Evolutionary conservation across 1,140 invertebrate species (phyloP), one percentile per base, ranked within the genome.

Genomic region (Halesus radiatus): DNA sequence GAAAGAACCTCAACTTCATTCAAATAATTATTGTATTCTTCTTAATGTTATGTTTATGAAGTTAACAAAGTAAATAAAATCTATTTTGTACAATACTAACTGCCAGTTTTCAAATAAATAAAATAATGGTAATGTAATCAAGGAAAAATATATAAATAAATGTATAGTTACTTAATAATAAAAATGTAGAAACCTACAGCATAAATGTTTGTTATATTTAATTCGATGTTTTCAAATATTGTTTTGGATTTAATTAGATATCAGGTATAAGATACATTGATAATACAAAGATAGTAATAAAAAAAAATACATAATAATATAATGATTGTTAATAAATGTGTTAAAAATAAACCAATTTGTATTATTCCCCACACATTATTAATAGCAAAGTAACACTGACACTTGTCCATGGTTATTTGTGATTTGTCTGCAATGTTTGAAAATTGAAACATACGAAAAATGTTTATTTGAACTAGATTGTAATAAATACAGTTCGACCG

Each of bases 251-350:
- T 64, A 18, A 20, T 20, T 60, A 64, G 22, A 64, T 64, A 15
- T 26, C 22, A 64, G 16, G 16, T 64, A 29, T 64, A 23, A 64
- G 37, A 29, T 5, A 64, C 7, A 45, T 45, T 45, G 37, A 45
- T 45, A 45, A 45, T 45, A 45, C 37, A 45, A 45, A 45, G 32
- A 50, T 50, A 50, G 68, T 50, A 22, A 74, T 54, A 74, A 18
- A 76, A 66, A 32, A n/a, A n/a, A 29, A 29, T 29, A 29, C 26
- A 45, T 45, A 45, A 66, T 77, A 77, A 22, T 77, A 77, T 77
- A 77, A 45, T 78, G 64, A 72, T 78, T 78, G 76, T 78, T 78
- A 78, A 78, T 78, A 77, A 77, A 78, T 78, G 76, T 78, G 76
- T 78, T 78, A 22, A 78, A 78, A 68, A 45, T 45, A 45, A 45